A percentile compares a stretch with the other conserved stretches of the same genome.
Conservation (phyloP, 2,888 invertebrate genomes). For the Ormyrus labotus region DNA sequence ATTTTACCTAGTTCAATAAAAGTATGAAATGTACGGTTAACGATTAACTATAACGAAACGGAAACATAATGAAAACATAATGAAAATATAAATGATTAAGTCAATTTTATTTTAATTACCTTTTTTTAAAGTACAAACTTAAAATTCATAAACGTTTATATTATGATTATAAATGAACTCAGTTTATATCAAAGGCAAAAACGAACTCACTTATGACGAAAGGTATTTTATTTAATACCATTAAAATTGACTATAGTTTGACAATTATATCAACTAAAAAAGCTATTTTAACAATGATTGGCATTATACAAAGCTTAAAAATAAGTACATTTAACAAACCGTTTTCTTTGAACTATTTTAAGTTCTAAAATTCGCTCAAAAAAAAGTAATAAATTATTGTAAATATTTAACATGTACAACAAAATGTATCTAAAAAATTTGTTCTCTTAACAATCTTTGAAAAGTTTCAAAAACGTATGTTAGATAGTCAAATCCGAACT, state of each 20-base stretch:
- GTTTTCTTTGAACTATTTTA: neutral
- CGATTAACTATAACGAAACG: too few relatives aligned
- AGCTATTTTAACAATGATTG: constrained; percentile 47
- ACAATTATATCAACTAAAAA: constrained; percentile 32
- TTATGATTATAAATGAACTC: too few relatives aligned
- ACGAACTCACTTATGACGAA: too few relatives aligned
- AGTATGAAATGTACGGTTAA: too few relatives aligned
- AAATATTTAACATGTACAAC: neutral
- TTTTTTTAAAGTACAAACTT: constrained; percentile 64
- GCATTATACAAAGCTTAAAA: constrained; percentile 3
- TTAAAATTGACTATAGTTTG: constrained; percentile 13
- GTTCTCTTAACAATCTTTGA: neutral
- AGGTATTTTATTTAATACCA: too few relatives aligned
- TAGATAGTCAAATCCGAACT: neutral
- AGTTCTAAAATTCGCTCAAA: constrained; percentile 14
- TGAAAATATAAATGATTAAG: too few relatives aligned
- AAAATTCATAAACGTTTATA: neutral
- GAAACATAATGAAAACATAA: too few relatives aligned
- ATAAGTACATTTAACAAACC: constrained; percentile 1
- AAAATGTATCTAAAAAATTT: constrained; percentile 25
- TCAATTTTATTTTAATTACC: too few relatives aligned
- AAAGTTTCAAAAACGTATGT: neutral
- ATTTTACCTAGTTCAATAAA: too few relatives aligned
- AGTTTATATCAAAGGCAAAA: neutral
- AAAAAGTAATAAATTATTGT: constrained; percentile 25